Evolutionary conservation across 2,797 vertebrate species (phyloP).

Genomic region (Tokudaia muenninki): DNA sequence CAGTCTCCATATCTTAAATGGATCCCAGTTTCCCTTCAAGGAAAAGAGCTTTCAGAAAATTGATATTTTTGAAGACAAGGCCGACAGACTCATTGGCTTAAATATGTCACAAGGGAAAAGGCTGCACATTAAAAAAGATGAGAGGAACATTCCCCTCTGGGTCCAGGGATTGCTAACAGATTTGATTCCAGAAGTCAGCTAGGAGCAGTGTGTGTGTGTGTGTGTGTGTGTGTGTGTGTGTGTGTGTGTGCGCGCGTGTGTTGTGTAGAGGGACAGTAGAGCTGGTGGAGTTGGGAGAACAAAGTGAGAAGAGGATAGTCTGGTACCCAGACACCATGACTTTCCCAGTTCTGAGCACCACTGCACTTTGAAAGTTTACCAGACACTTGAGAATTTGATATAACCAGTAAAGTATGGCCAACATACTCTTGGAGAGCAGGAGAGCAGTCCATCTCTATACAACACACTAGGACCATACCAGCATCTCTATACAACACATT

Average conservation of each 20-base stretch:
- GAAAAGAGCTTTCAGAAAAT: slow-evolving; percentile 42
- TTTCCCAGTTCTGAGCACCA: not conserved
- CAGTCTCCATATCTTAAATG: slow-evolving; percentile 39
- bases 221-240: not conserved
- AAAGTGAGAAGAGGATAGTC: not conserved
- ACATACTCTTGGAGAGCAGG: not conserved
- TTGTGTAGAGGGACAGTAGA: not conserved
- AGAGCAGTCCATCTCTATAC: not conserved
- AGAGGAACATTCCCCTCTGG: not conserved
- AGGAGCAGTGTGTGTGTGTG: not conserved
- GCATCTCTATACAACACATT: no score
- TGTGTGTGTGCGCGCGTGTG: not conserved
- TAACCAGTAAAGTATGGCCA: not conserved
- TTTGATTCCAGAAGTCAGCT: not conserved
- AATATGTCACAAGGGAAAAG: slow-evolving; percentile 43
- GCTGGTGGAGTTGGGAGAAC: not conserved
- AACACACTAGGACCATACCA: no score
- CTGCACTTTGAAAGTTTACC: not conserved
- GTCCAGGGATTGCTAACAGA: not conserved
- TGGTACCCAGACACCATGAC: not conserved
- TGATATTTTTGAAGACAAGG: slow-evolving; percentile 41
- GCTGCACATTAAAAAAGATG: not conserved
- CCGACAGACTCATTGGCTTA: not conserved
- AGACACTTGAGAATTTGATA: not conserved
- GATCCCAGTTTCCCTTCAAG: slow-evolving; percentile 18